Evolutionary conservation across 2,797 vertebrate species (phyloP).

Genomic region (Poeciliopsis turneri): DNA sequence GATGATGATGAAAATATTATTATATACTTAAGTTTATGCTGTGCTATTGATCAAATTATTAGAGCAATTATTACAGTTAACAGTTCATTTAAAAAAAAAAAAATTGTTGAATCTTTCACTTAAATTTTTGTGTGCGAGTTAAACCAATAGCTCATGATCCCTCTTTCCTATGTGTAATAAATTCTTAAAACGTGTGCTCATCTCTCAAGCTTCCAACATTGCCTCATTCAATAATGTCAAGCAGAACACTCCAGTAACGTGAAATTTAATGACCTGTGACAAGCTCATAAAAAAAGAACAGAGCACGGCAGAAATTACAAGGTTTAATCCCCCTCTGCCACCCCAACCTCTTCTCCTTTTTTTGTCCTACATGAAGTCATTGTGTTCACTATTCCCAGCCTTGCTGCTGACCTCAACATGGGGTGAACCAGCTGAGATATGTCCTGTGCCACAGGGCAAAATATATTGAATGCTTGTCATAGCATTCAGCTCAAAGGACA

Average conservation of each 20-base stretch:
- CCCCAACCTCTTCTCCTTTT: not conserved
- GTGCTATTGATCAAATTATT: not conserved
- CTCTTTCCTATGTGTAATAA: slow-evolving; percentile 56
- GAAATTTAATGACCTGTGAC: slow-evolving; percentile 72
- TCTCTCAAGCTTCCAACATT: slow-evolving; percentile 38
- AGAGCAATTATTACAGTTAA: not conserved
- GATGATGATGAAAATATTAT: no score
- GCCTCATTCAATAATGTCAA: slow-evolving; percentile 56
- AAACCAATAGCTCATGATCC: slow-evolving; percentile 61
- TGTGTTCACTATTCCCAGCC: slow-evolving; percentile 43
- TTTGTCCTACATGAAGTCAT: slow-evolving; percentile 36
- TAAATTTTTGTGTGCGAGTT: not conserved
- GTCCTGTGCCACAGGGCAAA: slow-evolving; percentile 24
- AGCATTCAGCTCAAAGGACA: slow-evolving; percentile 50
- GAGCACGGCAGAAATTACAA: slow-evolving; percentile 46
- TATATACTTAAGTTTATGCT: not conserved
- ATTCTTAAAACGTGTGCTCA: slow-evolving; percentile 53
- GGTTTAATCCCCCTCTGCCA: slow-evolving; percentile 11
- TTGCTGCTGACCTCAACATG: slow-evolving; percentile 60
- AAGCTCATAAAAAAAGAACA: slow-evolving; percentile 55
- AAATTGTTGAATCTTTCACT: not conserved
- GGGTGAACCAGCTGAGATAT: slow-evolving; percentile 48
- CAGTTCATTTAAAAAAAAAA: not conserved
- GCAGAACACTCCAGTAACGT: slow-evolving; percentile 64
- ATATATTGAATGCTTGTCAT: slow-evolving; percentile 45